phyloP scores from a whole-genome alignment of 2,113 vertebrate genomes.

The Acrocephalus kingi region DNA sequence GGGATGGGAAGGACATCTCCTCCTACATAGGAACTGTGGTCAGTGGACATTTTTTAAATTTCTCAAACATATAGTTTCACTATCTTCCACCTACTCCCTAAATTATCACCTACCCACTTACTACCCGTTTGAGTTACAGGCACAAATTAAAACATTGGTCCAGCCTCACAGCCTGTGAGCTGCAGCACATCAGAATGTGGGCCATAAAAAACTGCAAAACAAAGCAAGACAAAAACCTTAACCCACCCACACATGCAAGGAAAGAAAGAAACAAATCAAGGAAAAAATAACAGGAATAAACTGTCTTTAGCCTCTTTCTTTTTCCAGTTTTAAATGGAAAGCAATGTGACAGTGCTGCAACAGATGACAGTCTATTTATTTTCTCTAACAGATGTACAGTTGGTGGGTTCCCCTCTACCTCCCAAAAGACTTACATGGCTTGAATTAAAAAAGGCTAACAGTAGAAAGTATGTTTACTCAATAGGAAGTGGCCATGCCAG shows the following conservation, averaged over 20 bases:
- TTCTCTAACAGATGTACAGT: background rate
- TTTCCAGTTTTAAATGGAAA: slow-evolving; percentile 16
- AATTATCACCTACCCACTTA: background rate
- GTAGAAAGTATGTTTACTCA: background rate
- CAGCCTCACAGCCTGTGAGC: background rate
- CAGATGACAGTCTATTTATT: slow-evolving; percentile 30
- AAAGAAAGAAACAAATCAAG: slow-evolving; percentile 16
- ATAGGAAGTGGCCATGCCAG: background rate
- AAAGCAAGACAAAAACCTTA: background rate
- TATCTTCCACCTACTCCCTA: background rate
- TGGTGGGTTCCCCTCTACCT: background rate
- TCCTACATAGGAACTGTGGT: background rate
- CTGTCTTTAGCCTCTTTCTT: background rate
- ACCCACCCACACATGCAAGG: background rate
- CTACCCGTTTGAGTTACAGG: background rate
- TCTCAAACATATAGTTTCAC: background rate
- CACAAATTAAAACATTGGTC: background rate
- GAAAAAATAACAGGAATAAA: slow-evolving; percentile 27
- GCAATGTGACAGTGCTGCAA: background rate
- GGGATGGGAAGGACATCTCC: background rate
- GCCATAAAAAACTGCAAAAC: background rate
- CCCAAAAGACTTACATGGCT: background rate
- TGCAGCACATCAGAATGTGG: background rate
- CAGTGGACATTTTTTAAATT: background rate
- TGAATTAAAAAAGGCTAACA: slow-evolving; percentile 6